phyloP scores from a whole-genome alignment of 2,888 invertebrate species.

The Erannis defoliaria region DNA sequence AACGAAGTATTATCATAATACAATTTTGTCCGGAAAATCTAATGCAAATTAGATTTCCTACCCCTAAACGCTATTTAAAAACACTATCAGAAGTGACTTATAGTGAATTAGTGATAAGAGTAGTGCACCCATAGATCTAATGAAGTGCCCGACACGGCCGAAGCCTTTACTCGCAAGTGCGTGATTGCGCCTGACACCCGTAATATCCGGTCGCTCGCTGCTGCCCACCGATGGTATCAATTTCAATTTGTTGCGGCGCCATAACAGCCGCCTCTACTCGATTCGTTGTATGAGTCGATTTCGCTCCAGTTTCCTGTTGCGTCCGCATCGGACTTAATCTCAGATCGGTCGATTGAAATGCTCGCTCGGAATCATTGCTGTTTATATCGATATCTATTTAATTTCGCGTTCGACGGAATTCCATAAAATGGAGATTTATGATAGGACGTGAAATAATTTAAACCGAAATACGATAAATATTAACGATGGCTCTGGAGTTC shows the following conservation, averaged over 20 bases:
- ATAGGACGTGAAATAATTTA: conserved; percentile 47
- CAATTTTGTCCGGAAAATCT: neutral
- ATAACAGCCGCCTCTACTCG: conserved; percentile 77
- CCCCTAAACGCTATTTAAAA: neutral
- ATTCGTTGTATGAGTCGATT: conserved; percentile 82
- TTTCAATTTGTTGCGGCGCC: conserved; percentile 84
- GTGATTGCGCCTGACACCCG: conserved; percentile 84
- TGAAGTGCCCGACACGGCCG: conserved; percentile 61
- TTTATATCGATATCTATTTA: conserved; percentile 66
- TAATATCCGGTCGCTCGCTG: conserved; percentile 80
- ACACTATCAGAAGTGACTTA: conserved; percentile 16
- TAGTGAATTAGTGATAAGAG: too few relatives aligned
- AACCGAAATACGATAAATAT: conserved; percentile 49
- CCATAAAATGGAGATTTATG: conserved; percentile 59
- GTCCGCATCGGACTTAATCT: conserved; percentile 78
- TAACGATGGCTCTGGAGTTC: conserved; percentile 20
- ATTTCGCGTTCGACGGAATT: conserved; percentile 63
- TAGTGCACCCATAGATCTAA: conserved; percentile 52
- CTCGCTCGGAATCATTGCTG: conserved; percentile 61
- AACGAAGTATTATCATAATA: neutral
- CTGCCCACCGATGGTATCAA: conserved; percentile 84
- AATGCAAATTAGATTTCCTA: conserved; percentile 9
- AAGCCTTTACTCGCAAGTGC: conserved; percentile 63
- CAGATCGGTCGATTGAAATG: conserved; percentile 73
- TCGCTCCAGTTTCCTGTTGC: conserved; percentile 82